Evolutionary conservation across 1,140 invertebrate genomes (phyloP).

Genomic region (Saccostrea cuccullata): DNA sequence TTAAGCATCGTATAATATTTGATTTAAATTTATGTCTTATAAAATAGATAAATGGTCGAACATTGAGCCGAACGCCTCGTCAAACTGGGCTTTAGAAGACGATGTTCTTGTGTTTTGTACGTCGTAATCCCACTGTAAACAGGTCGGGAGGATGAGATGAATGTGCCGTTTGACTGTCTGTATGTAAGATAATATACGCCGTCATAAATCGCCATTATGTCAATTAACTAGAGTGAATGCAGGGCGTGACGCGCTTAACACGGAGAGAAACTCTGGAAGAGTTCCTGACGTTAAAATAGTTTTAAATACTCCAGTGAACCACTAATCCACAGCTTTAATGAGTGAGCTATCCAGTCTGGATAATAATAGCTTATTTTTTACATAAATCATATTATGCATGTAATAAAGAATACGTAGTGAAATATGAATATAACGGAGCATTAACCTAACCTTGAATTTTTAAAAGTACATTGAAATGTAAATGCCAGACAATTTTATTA

Average conservation of each 20-base stretch:
- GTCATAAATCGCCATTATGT: conserved; percentile 28
- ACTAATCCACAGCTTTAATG: conserved; percentile 17
- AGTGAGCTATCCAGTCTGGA: not conserved
- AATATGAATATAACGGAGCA: conserved; percentile 18
- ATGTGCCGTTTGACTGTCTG: conserved; percentile 26
- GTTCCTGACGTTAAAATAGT: conserved; percentile 15
- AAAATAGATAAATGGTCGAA: conserved; percentile 36
- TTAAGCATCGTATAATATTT: conserved; percentile 32
- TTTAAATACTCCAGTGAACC: not conserved
- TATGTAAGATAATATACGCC: conserved; percentile 11
- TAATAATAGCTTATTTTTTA: not conserved
- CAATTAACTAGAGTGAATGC: not conserved
- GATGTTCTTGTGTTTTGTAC: conserved; percentile 10
- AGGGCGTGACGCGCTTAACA: conserved; percentile 8
- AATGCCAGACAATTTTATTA: conserved; percentile 23
- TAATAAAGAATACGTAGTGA: not conserved
- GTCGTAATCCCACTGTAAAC: conserved; percentile 3
- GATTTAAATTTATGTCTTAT: conserved; percentile 35
- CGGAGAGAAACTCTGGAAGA: not conserved
- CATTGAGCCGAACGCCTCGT: not conserved
- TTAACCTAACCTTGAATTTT: conserved; percentile 23
- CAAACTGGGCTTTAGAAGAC: conserved; percentile 9
- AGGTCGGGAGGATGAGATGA: not conserved
- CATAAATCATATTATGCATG: conserved; percentile 36
- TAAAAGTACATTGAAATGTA: conserved; percentile 16